A percentile compares a stretch with the other conserved stretches of the same genome.
phyloP scores from a whole-genome alignment of 1,140 invertebrate species.

The Charaxes varanes region DNA sequence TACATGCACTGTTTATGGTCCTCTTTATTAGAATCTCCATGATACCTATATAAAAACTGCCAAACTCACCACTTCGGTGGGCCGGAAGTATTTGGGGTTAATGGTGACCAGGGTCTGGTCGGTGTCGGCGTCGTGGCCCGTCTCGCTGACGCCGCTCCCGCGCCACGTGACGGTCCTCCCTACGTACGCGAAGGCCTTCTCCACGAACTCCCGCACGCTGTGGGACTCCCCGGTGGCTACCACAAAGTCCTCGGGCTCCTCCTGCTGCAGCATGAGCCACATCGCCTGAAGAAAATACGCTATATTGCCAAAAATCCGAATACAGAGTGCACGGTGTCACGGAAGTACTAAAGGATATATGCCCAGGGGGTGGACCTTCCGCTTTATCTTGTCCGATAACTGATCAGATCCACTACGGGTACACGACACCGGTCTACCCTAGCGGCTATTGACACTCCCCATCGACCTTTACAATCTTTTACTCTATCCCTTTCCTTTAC shows the following conservation, averaged over 20 bases:
- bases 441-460: background rate
- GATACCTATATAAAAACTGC: no score
- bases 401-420: no score
- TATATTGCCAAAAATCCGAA: no score
- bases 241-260: conserved; percentile 95
- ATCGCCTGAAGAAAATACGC: conserved; percentile 92
- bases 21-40: no score
- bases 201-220: conserved; percentile 97
- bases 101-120: conserved; percentile 90
- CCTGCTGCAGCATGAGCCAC: conserved; percentile 99
- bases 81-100: conserved; percentile 96
- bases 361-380: no score
- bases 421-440: no score
- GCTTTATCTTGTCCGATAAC: no score
- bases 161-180: conserved; percentile 87
- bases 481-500: no score
- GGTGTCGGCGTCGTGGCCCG: conserved; percentile 89
- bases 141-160: conserved; percentile 89
- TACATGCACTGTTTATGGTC: no score
- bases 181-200: conserved; percentile 90
- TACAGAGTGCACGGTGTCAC: no score
- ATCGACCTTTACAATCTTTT: no score
- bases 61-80: conserved; percentile 95
- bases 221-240: conserved; percentile 97
- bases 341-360: no score